Evolutionary conservation across 2,113 vertebrate genomes (phyloP).

Genomic region (Eolophus roseicapilla): DNA sequence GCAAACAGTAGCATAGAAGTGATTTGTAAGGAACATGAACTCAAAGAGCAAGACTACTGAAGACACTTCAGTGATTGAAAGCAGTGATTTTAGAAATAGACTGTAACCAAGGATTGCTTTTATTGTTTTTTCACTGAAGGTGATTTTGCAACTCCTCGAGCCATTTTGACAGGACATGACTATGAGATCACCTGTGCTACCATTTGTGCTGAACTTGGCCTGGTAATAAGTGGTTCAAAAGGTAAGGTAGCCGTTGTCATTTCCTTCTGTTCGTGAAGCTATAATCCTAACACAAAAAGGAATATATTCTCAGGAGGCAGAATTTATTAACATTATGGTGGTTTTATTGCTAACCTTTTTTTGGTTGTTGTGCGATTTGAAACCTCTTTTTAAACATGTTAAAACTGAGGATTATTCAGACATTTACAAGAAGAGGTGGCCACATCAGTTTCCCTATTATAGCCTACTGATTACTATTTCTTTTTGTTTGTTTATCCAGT

Average conservation of each 20-base stretch:
- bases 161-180: slow-evolving; percentile 94
- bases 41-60: neutral
- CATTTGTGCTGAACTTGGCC: slow-evolving; percentile 92
- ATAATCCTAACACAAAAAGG: neutral
- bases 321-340: neutral
- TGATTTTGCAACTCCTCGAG: slow-evolving; percentile 88
- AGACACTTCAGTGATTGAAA: neutral
- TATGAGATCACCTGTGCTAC: slow-evolving; percentile 91
- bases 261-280: neutral
- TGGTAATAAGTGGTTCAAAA: slow-evolving; percentile 95
- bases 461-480: neutral
- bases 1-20: neutral
- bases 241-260: slow-evolving; percentile 72
- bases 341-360: neutral
- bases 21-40: neutral
- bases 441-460: neutral
- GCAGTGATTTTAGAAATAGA: neutral
- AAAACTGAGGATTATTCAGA: neutral
- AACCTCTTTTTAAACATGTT: neutral
- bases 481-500: neutral
- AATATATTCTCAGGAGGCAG: neutral
- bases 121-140: slow-evolving; percentile 69
- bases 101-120: neutral
- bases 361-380: neutral
- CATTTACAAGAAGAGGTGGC: neutral